These are phyloP conservation scores for Diplodus sargus DNA, from an alignment of 2,797 vertebrate genomes.

Conservation along the genomic window DNA sequence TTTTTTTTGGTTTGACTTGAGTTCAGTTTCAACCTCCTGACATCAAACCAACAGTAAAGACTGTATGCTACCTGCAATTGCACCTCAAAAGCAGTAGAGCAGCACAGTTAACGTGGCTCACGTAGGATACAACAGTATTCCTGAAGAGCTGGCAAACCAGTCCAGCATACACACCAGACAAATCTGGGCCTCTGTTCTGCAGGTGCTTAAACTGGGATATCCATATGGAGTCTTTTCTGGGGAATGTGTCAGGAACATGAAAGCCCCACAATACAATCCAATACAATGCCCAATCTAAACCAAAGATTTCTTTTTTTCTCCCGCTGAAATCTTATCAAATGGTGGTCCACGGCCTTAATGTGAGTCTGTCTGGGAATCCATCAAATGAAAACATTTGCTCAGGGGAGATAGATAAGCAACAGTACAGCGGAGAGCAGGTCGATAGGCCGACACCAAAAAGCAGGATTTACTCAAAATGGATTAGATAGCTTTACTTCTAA, in stretches of 20 bases:
- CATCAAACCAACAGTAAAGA: not conserved
- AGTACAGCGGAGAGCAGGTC: slow-evolving; percentile 61
- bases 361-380: slow-evolving; percentile 55
- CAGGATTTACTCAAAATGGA: slow-evolving; percentile 75
- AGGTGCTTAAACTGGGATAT: slow-evolving; percentile 1
- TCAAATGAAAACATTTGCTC: slow-evolving; percentile 68
- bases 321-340: slow-evolving; percentile 47
- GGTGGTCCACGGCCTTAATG: slow-evolving; percentile 39
- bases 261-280: not conserved
- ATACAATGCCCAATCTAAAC: slow-evolving; percentile 15
- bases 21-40: not conserved
- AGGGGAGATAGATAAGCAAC: slow-evolving; percentile 62
- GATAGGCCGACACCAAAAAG: slow-evolving; percentile 67
- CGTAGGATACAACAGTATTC: not conserved
- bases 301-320: not conserved
- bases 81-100: not conserved
- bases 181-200: not conserved
- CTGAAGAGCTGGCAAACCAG: not conserved
- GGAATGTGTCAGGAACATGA: not conserved
- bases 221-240: not conserved
- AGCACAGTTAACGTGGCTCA: not conserved
- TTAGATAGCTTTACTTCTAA: slow-evolving; percentile 68
- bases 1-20: not conserved
- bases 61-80: fast-evolving
- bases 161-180: not conserved